phyloP scores from a whole-genome alignment of 2,797 vertebrate species.

The Gobio occitaniae region DNA sequence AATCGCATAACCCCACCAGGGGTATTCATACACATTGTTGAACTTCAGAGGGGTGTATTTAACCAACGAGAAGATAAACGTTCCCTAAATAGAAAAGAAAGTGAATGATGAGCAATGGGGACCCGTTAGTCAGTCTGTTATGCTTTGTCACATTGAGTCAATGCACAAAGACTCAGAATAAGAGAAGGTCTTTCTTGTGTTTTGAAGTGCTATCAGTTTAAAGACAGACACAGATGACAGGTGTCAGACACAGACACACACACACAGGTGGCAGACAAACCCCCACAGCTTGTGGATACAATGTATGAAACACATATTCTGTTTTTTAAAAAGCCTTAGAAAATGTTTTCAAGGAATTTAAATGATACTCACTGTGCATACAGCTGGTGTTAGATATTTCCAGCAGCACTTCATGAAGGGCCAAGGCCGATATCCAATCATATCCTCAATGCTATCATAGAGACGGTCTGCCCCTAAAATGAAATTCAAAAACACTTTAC shows the following conservation, averaged over 20 bases:
- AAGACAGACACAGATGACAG: slow-evolving; percentile 41
- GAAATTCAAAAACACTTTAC: neutral
- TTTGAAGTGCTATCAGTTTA: slow-evolving; percentile 21
- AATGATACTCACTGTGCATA: slow-evolving; percentile 77
- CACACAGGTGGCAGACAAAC: slow-evolving; percentile 11
- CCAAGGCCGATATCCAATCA: slow-evolving; percentile 81
- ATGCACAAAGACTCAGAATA: slow-evolving; percentile 5
- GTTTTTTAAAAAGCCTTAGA: neutral
- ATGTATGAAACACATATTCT: neutral
- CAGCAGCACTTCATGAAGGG: slow-evolving; percentile 81
- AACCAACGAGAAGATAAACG: slow-evolving; percentile 77
- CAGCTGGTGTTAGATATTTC: slow-evolving; percentile 76
- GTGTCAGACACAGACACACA: slow-evolving; percentile 40
- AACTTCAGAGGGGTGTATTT: slow-evolving; percentile 80
- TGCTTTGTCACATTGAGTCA: slow-evolving; percentile 9
- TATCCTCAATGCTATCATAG: slow-evolving; percentile 78
- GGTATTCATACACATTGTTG: slow-evolving; percentile 80
- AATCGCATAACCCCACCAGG: slow-evolving; percentile 83
- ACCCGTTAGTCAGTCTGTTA: neutral
- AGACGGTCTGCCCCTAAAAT: slow-evolving; percentile 75
- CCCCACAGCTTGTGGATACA: neutral
- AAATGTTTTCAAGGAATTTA: neutral
- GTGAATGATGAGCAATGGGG: neutral
- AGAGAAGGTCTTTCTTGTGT: slow-evolving; percentile 23
- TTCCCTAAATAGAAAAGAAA: slow-evolving; percentile 68